Evolutionary conservation across 2,888 invertebrate species (phyloP).

Genomic region (Chrysolina americana): DNA sequence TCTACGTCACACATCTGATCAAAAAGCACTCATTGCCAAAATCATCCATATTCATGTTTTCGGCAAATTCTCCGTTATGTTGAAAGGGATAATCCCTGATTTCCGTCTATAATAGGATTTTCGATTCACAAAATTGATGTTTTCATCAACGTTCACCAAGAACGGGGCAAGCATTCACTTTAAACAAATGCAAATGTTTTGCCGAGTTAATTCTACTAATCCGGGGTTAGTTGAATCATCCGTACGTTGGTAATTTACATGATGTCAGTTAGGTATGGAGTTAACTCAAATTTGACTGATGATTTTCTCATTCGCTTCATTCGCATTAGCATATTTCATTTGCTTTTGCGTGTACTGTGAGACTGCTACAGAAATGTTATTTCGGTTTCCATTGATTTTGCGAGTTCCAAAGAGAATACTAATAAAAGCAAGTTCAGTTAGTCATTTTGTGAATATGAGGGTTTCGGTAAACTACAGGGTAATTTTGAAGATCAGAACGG

Average conservation of each 20-base stretch:
- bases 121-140: neutral
- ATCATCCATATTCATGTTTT: neutral
- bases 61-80: neutral
- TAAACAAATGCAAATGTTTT: conserved; percentile 29
- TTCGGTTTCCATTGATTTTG: neutral
- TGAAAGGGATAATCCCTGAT: neutral
- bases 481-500: too few species aligned
- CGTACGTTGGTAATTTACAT: conserved; percentile 24
- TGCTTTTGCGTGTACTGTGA: neutral
- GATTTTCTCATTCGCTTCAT: neutral
- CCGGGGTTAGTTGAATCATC: conserved; percentile 18
- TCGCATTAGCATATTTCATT: conserved; percentile 11
- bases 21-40: conserved; percentile 12
- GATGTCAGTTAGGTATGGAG: conserved; percentile 9
- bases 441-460: too few species aligned
- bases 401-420: neutral
- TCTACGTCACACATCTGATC: neutral
- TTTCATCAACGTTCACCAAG: conserved; percentile 6
- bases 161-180: neutral
- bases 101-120: conserved; percentile 3
- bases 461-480: too few species aligned
- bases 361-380: neutral
- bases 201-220: conserved; percentile 20
- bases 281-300: conserved; percentile 7
- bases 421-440: neutral